Base-by-base conservation (phyloP, 1,140 invertebrate genomes). In the Cyphomyrmex costatus region DNA sequence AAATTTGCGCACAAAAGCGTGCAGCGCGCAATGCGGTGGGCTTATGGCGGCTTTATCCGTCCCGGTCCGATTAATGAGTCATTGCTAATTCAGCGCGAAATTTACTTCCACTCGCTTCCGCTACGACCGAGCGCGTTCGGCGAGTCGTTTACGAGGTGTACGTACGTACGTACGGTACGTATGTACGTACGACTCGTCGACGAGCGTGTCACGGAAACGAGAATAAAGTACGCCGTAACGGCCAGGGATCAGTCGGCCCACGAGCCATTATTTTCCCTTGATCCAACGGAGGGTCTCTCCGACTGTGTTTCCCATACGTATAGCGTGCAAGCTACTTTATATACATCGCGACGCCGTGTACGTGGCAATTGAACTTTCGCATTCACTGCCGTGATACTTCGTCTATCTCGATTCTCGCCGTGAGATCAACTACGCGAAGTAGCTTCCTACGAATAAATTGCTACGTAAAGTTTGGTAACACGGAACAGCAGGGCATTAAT, bases 211-310 rank as follows among this genome's bases (percentile, higher is more conserved):
- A 65, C 74, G 73, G 82, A 77, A 76, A 82, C 76, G 66, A 86
- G 77, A 86, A 86, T 79, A 82, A 86, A 86, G 85, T 82, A 82
- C 66, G 78, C 63, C 56, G 56, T 82, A 86, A 82, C 77, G 66
- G 66, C 79, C 77, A 68, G 65, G 65, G 76, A 82, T 68, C 77
- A 66, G 61, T 86, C 30, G 76, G 63, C 63, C 77, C 65, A 82
- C 53, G 85, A 82, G 79, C 78, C 85, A 86, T 86, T 83, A 86
- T 86, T 86, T 86, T 80, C 80, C 85, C 78, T 86, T 83, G 79
- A 83, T 86, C 78, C 85, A 65, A 86, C 85, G 56, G 24, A 71
- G 65, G 85, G 65, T 36, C 42, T 36, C 77, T 21, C 77, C 68
- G 51, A 42, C 42, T 30, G 53, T 33, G 79, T 60, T 60, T 60